A percentile compares a stretch with the other conserved stretches of the same genome.
These are phyloP conservation scores for Leptobrachium ailaonicum DNA, from an alignment of 2,113 vertebrate genomes.

Conservation along the genomic window DNA sequence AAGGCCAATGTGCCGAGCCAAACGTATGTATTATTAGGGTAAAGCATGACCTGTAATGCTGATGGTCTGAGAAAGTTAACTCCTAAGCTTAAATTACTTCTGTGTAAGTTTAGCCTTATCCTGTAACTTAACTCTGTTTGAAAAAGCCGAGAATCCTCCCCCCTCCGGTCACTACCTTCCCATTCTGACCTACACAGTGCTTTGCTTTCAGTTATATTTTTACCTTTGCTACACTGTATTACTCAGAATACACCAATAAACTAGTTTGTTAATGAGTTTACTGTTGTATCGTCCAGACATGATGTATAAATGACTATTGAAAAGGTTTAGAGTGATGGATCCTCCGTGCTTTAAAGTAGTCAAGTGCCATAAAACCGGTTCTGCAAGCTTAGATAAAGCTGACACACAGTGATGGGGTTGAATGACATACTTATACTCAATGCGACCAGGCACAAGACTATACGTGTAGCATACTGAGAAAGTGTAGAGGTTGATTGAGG, in stretches of 20 bases:
- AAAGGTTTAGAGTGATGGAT: not conserved
- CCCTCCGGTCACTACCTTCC: constrained; percentile 46
- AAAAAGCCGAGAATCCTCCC: constrained; percentile 46
- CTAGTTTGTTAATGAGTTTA: not conserved
- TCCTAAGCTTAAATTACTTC: constrained; percentile 58
- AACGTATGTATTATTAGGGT: not conserved
- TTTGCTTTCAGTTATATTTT: constrained; percentile 58
- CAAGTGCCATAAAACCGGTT: too few relatives aligned
- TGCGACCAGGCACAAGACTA: too few relatives aligned
- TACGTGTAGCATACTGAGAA: too few relatives aligned
- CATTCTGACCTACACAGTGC: constrained; percentile 46
- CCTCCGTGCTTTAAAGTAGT: too few relatives aligned
- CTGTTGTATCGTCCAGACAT: not conserved
- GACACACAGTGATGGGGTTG: too few relatives aligned
- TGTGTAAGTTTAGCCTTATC: constrained; percentile 56
- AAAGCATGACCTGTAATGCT: constrained; percentile 40
- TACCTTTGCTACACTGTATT: constrained; percentile 67
- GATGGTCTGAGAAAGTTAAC: constrained; percentile 60
- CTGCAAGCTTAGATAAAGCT: too few relatives aligned
- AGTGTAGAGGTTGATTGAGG: too few relatives aligned
- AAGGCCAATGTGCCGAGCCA: too few relatives aligned
- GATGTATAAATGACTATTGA: not conserved
- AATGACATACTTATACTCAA: too few relatives aligned
- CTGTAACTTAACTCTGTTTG: constrained; percentile 59
- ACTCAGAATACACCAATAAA: not conserved